Evolutionary conservation across 2,888 invertebrate genomes (phyloP).

Genomic region (Xestia rhomboidea): DNA sequence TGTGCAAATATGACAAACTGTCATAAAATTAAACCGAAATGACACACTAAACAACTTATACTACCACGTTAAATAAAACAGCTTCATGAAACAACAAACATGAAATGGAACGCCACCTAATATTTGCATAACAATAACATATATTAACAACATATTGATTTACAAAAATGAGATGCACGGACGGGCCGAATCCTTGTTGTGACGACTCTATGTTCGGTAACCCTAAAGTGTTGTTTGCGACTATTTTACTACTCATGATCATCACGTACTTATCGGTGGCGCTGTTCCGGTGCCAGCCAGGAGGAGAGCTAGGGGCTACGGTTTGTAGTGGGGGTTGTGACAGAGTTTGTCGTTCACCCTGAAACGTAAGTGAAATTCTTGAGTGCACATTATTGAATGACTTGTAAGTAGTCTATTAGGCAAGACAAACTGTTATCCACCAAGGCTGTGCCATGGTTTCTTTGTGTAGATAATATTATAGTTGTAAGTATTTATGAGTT

Average conservation of each 20-base stretch:
- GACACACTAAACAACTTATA: constrained; percentile 1
- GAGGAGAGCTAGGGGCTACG: neutral
- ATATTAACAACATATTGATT: neutral
- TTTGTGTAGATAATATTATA: neutral
- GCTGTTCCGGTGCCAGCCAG: constrained; percentile 5
- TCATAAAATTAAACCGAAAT: constrained; percentile 1
- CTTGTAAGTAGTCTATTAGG: neutral
- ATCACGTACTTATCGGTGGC: constrained; percentile 73
- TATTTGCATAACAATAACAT: neutral
- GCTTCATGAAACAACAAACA: constrained; percentile 1
- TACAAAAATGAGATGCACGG: constrained; percentile 66
- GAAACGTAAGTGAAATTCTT: constrained; percentile 13
- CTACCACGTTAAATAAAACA: neutral
- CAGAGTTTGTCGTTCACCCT: neutral
- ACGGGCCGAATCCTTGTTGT: constrained; percentile 53
- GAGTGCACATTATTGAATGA: neutral
- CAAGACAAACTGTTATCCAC: neutral
- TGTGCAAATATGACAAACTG: constrained; percentile 1
- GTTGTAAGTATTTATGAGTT: neutral
- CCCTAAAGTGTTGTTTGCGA: constrained; percentile 68
- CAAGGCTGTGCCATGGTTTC: neutral
- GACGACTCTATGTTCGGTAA: constrained; percentile 64
- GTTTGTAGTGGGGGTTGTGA: neutral
- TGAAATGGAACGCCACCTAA: constrained; percentile 9
- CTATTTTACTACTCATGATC: constrained; percentile 70